Conservation (phyloP, 2,888 invertebrate species). For the Horisme vitalbata region DNA sequence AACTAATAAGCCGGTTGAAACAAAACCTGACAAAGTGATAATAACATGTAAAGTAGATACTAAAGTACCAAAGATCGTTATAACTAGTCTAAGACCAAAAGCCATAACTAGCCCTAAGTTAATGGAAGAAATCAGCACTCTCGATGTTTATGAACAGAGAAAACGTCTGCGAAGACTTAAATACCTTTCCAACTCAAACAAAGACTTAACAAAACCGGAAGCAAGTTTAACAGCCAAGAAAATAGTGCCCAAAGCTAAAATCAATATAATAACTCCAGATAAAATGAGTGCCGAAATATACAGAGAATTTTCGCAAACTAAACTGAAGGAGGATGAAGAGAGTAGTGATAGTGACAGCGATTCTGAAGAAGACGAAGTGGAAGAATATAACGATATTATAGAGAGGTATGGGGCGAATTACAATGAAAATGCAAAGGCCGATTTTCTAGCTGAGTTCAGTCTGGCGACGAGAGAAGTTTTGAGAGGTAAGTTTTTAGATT, state of each 20-base stretch:
- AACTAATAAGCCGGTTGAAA: slow-evolving; percentile 45
- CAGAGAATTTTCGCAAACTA: slow-evolving; percentile 62
- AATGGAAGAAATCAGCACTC: slow-evolving; percentile 64
- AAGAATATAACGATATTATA: slow-evolving; percentile 77
- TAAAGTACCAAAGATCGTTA: slow-evolving; percentile 66
- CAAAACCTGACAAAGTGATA: slow-evolving; percentile 62
- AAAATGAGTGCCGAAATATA: slow-evolving; percentile 67
- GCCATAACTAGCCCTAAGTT: slow-evolving; percentile 36
- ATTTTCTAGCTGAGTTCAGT: slow-evolving; percentile 84
- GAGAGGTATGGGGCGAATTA: slow-evolving; percentile 69
- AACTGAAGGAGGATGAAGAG: slow-evolving; percentile 57
- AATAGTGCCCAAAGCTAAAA: slow-evolving; percentile 17
- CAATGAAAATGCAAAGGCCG: slow-evolving; percentile 73
- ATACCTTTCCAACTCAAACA: slow-evolving; percentile 55
- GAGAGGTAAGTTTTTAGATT: slow-evolving; percentile 86
- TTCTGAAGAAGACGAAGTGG: slow-evolving; percentile 76
- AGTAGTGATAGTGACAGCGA: slow-evolving; percentile 72
- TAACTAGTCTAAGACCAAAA: slow-evolving; percentile 63
- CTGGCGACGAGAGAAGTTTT: slow-evolving; percentile 83
- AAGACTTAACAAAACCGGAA: slow-evolving; percentile 46
- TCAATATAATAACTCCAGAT: slow-evolving; percentile 65
- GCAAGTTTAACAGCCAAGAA: slow-evolving; percentile 42
- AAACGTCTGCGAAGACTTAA: slow-evolving; percentile 71
- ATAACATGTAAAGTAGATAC: slow-evolving; percentile 70
- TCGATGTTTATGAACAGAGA: slow-evolving; percentile 81